Percentiles rank a stretch among this genome's conserved stretches.
phyloP scores from a whole-genome alignment of 2,888 invertebrate species.

The Agriopis aurantiaria region DNA sequence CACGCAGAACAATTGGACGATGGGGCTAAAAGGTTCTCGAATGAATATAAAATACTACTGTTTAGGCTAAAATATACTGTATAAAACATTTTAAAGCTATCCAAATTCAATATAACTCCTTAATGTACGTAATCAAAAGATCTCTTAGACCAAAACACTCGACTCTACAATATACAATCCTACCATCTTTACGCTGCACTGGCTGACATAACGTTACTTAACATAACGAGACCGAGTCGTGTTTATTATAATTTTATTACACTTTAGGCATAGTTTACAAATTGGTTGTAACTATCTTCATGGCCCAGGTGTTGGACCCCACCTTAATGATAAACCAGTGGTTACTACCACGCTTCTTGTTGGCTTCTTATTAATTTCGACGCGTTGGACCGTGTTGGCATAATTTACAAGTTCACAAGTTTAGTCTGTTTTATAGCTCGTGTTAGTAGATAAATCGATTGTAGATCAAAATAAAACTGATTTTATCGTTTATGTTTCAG shows the following conservation, averaged over 20 bases:
- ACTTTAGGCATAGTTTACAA: constrained; percentile 55
- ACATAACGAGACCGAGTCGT: constrained; percentile 57
- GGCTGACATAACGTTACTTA: constrained; percentile 67
- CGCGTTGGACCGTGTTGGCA: constrained; percentile 12
- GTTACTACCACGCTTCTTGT: constrained; percentile 31
- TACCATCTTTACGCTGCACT: constrained; percentile 39
- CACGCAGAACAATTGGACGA: too few relatives aligned
- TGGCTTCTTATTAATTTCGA: constrained; percentile 42
- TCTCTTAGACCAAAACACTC: constrained; percentile 10
- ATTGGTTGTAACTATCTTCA: constrained; percentile 52
- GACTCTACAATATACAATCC: not conserved
- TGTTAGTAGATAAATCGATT: not conserved
- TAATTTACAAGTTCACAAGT: constrained; percentile 25
- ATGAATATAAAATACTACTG: too few relatives aligned
- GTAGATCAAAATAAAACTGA: not conserved
- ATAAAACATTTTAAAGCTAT: not conserved
- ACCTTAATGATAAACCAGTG: constrained; percentile 51
- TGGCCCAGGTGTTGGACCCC: constrained; percentile 48
- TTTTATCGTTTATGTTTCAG: too few relatives aligned
- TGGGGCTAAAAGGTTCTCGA: too few relatives aligned
- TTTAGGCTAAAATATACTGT: too few relatives aligned
- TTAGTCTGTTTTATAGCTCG: not conserved
- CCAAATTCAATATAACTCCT: not conserved
- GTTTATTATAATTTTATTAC: constrained; percentile 64
- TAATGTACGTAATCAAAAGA: constrained; percentile 12